phyloP scores from a whole-genome alignment of 2,113 vertebrate genomes.

The Cyprinodon variegatus region DNA sequence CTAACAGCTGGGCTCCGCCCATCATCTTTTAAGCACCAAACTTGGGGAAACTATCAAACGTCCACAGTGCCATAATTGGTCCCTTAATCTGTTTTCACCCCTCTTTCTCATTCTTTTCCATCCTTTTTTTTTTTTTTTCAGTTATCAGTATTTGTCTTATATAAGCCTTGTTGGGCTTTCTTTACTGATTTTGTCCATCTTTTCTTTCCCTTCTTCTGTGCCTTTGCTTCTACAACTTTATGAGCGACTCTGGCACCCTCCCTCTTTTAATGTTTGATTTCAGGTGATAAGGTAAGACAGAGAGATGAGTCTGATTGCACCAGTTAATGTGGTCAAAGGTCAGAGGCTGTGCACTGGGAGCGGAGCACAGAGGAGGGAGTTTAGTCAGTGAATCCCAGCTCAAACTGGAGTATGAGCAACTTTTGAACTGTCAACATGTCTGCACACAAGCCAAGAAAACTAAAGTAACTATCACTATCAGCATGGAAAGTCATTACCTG shows the following conservation, averaged over 20 bases:
- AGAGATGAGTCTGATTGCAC: slow-evolving; percentile 68
- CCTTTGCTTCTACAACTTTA: slow-evolving; percentile 65
- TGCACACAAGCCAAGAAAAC: slow-evolving; percentile 41
- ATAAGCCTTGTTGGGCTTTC: not conserved
- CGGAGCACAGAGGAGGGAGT: slow-evolving; percentile 17
- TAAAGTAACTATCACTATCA: slow-evolving; percentile 64
- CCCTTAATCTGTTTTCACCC: not conserved
- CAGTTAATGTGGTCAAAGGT: slow-evolving; percentile 83
- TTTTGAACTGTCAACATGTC: slow-evolving; percentile 48
- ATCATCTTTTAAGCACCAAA: slow-evolving; percentile 22
- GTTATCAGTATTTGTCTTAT: not conserved
- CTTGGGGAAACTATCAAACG: slow-evolving; percentile 27
- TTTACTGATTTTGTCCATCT: slow-evolving; percentile 45
- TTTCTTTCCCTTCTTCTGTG: slow-evolving; percentile 8
- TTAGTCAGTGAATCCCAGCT: slow-evolving; percentile 28
- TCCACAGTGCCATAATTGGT: too few species aligned
- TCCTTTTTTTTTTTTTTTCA: not conserved
- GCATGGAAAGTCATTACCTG: slow-evolving; percentile 62
- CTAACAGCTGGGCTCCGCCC: slow-evolving; percentile 65
- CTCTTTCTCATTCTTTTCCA: not conserved
- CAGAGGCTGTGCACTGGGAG: slow-evolving; percentile 51
- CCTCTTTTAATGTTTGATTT: slow-evolving; percentile 81
- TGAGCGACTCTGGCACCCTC: slow-evolving; percentile 61
- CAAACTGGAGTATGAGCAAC: slow-evolving; percentile 29
- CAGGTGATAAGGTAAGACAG: slow-evolving; percentile 75